A percentile compares a stretch with the other conserved stretches of the same genome.
phyloP scores from a whole-genome alignment of 2,113 vertebrate genomes.

The Misgurnus anguillicaudatus region DNA sequence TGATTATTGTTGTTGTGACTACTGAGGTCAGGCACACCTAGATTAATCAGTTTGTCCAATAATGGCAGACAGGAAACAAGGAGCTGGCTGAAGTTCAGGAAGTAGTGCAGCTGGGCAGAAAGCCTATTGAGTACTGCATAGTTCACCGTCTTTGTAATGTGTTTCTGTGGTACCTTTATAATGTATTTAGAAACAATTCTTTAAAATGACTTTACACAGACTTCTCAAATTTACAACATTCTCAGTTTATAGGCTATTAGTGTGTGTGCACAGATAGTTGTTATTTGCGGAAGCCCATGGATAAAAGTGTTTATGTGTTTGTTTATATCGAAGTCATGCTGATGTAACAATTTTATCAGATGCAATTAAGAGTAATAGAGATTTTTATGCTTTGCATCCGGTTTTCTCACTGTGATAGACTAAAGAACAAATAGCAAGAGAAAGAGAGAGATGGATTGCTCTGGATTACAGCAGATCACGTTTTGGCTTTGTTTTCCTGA shows the following conservation, averaged over 20 bases:
- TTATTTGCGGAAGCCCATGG: neutral
- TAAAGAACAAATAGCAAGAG: neutral
- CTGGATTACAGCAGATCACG: neutral
- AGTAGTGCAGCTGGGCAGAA: too few relatives aligned
- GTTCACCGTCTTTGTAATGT: too few relatives aligned
- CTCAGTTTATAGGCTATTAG: conserved; percentile 1
- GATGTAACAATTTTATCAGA: conserved; percentile 26
- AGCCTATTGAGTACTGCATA: too few relatives aligned
- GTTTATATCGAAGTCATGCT: conserved; percentile 14
- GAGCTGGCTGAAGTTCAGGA: too few relatives aligned
- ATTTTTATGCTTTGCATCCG: conserved; percentile 25
- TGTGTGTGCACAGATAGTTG: conserved; percentile 7
- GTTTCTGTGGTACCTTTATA: too few relatives aligned
- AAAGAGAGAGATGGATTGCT: neutral
- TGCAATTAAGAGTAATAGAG: conserved; percentile 23
- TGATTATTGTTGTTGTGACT: too few relatives aligned
- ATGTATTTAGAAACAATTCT: too few relatives aligned
- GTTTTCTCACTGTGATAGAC: conserved; percentile 13
- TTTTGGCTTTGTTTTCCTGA: conserved; percentile 49
- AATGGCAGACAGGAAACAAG: too few relatives aligned
- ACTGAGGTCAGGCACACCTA: too few relatives aligned
- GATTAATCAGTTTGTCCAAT: too few relatives aligned
- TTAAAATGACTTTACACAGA: neutral
- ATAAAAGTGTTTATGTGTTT: conserved; percentile 29
- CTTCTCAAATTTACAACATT: conserved; percentile 17